Evolutionary conservation across 2,113 vertebrate species (phyloP), one percentile per base, ranked within the genome.

Genomic region (Chunga burmeisteri): DNA sequence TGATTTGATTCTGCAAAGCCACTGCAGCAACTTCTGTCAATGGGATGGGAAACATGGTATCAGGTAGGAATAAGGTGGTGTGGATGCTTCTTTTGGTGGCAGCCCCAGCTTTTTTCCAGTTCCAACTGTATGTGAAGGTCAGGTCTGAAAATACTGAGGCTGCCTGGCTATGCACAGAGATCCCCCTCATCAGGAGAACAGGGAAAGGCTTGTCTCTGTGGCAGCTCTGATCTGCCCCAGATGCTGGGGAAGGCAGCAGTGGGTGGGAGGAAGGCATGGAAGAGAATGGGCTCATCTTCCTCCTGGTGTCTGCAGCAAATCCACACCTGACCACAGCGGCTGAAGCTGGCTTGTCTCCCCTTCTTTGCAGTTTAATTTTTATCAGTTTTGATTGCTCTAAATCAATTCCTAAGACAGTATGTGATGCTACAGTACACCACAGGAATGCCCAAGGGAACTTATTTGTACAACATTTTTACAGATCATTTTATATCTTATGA

Each of bases 391-490:
- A 89, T 89, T 87, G 66, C 55, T 95, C 59, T 68, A 87, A 92
- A 90, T n/a, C 75, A 86, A 38, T 89, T 91, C 73, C 46, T 90
- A 47, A 67, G 85, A 81, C 58, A 55, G 49, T 34, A 23, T 66
- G 44, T 55, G 61, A 80, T 81, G 59, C 66, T 89, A 40, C 8
- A 12, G 30, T 59, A 74, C 7, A 15, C 88, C 58, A 80, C 38
- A 74, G 68, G 68, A 94, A 94, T 52, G 56, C 85, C 75, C 65
- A 62, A 56, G 78, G 77, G 68, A 96, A 74, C 70, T 67, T 81
- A 88, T 72, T 88, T 88, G 81, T 93, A 80, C n/a, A 90, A 74
- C 11, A 49, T 50, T 87, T 85, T 93, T 58, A 87, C 91, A 90
- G 75, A 90, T 93, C 40, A 81, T 66, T 94, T 91, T 95, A 61